Conservation (phyloP, 2,888 invertebrate species). For the Alentia gelatinosa region DNA sequence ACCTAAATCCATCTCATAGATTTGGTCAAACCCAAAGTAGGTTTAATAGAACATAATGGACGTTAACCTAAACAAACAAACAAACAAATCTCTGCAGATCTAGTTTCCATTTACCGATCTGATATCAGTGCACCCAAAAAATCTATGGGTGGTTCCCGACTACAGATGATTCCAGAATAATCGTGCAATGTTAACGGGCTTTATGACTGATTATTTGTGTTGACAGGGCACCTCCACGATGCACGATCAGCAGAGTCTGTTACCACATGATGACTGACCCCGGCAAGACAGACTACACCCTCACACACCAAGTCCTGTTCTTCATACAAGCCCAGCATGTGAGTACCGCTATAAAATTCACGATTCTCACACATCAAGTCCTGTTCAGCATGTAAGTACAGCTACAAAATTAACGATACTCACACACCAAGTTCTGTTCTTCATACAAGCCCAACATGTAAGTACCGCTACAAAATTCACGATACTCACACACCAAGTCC, state of each 20-base stretch:
- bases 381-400: slow-evolving; percentile 32
- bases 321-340: slow-evolving; percentile 43
- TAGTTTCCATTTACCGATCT: no score
- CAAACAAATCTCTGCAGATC: no score
- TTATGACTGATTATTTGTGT: no score
- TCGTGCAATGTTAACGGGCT: no score
- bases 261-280: slow-evolving; percentile 43
- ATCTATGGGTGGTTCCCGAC: no score
- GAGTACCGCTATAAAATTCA: background rate
- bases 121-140: no score
- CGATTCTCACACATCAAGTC: slow-evolving; percentile 45
- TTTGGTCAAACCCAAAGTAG: no score
- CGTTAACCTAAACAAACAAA: no score
- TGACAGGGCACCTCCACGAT: background rate
- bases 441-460: slow-evolving; percentile 45
- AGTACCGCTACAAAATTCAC: background rate
- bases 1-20: no score
- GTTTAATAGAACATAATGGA: no score
- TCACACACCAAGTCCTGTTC: slow-evolving; percentile 53
- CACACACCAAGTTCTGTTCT: slow-evolving; percentile 51
- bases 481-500: slow-evolving; percentile 48
- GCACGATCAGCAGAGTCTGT: background rate
- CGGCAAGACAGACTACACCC: slow-evolving; percentile 7
- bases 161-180: no score
- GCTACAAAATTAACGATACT: no score